These are phyloP conservation scores for Acanthisitta chloris DNA, from an alignment of 2,113 vertebrate genomes.

Conservation along the genomic window DNA sequence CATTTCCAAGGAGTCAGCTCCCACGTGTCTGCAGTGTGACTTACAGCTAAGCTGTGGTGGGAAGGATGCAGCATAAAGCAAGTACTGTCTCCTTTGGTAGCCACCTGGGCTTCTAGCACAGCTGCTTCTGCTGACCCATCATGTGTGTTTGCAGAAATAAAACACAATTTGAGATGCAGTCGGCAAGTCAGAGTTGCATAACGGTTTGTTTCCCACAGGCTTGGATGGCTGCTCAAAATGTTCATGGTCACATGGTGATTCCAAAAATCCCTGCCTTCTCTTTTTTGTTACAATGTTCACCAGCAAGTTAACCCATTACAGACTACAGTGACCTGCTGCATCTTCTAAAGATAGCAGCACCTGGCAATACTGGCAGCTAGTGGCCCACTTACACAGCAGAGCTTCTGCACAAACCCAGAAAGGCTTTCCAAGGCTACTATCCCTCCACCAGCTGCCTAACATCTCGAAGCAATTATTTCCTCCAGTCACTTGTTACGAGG, in stretches of 20 bases:
- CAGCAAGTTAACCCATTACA: not conserved
- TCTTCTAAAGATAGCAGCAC: not conserved
- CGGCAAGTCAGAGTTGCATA: constrained; percentile 43
- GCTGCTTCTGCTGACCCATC: constrained; percentile 63
- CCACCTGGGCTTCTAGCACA: constrained; percentile 55
- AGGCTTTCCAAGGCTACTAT: not conserved
- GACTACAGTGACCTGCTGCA: not conserved
- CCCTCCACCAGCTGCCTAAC: not conserved
- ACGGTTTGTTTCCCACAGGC: constrained; percentile 57
- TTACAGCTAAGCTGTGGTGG: not conserved
- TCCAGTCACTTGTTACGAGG: not conserved
- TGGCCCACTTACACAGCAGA: not conserved
- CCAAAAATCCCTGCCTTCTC: constrained; percentile 19
- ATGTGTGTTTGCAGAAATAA: constrained; percentile 17
- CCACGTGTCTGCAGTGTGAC: constrained; percentile 40
- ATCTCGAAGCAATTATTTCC: not conserved
- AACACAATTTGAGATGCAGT: constrained; percentile 52
- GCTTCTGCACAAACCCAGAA: not conserved
- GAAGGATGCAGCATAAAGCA: not conserved
- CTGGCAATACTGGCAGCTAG: not conserved
- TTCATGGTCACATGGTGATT: constrained; percentile 15
- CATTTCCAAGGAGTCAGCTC: constrained; percentile 73
- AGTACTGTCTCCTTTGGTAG: constrained; percentile 16
- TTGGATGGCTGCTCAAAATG: constrained; percentile 28
- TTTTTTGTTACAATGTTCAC: not conserved